Percentiles rank a stretch among this genome's conserved stretches.
These are phyloP conservation scores for Panurus biarmicus DNA, from an alignment of 2,113 vertebrate genomes.

Conservation along the genomic window DNA sequence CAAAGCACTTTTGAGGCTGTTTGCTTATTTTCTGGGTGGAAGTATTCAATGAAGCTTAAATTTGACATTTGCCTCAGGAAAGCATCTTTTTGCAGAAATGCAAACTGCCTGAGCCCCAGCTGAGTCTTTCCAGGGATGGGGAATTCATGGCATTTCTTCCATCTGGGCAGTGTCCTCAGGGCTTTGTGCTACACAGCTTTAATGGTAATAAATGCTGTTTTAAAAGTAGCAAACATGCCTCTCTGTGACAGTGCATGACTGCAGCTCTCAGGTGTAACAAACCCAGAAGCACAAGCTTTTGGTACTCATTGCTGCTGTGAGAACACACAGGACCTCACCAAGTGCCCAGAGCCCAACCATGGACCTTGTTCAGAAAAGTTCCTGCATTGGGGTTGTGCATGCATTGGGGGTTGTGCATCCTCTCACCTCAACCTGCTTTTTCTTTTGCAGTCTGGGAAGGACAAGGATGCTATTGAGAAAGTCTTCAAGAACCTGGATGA, in stretches of 20 bases:
- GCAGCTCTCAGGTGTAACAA: neutral
- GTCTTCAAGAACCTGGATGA: constrained; percentile 69
- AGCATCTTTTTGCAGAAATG: neutral
- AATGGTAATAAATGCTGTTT: neutral
- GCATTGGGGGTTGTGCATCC: rapidly evolving
- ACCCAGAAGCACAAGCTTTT: rapidly evolving
- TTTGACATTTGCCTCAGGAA: neutral
- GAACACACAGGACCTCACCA: rapidly evolving
- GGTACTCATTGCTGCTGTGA: rapidly evolving
- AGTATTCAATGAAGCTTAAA: neutral
- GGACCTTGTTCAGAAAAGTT: rapidly evolving
- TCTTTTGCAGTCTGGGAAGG: constrained; percentile 55
- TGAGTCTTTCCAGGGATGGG: neutral
- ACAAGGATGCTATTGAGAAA: constrained; percentile 32
- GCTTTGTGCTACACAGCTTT: neutral
- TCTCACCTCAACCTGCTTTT: neutral
- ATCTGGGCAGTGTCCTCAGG: neutral
- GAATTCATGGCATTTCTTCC: rapidly evolving
- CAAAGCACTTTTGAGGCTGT: rapidly evolving
- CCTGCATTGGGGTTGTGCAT: neutral
- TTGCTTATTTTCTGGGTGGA: neutral
- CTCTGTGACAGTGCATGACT: rapidly evolving
- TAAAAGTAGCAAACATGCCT: neutral
- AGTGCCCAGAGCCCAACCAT: neutral
- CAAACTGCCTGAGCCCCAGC: neutral